Percentiles rank a stretch among this genome's conserved stretches.
Evolutionary conservation across 2,113 vertebrate species (phyloP).

Genomic region (Rhadina sibilatrix): DNA sequence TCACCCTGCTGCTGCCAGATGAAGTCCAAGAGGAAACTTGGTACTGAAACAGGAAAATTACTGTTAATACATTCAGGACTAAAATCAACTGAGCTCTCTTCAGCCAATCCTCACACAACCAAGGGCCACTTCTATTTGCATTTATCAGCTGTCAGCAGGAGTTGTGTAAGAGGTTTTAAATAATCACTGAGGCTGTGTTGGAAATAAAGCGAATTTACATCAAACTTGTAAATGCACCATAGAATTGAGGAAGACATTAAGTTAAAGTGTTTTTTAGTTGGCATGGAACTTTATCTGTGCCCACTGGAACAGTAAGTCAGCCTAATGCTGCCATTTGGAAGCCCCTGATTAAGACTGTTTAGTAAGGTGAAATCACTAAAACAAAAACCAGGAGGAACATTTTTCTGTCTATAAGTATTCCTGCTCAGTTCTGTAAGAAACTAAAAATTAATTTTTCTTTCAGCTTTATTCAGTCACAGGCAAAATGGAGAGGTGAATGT

Average conservation of each 20-base stretch:
- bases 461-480: background rate
- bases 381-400: background rate
- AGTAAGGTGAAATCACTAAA: background rate
- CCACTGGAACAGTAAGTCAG: background rate
- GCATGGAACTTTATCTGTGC: background rate
- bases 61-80: background rate
- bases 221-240: background rate
- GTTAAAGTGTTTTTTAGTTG: background rate
- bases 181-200: background rate
- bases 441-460: background rate
- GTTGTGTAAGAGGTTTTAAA: background rate
- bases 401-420: background rate
- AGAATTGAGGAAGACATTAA: background rate
- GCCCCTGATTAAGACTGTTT: background rate
- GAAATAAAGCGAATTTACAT: background rate
- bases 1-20: slow-evolving; percentile 29
- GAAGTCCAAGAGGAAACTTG: background rate
- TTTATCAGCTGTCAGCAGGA: slow-evolving; percentile 32
- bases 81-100: slow-evolving; percentile 22
- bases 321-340: background rate
- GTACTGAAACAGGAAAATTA: background rate
- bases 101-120: background rate
- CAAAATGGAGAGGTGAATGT: background rate
- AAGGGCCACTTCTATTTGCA: background rate
- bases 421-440: background rate